Base-by-base conservation (phyloP, 2,888 invertebrate genomes). In the Hypercompe scribonia region DNA sequence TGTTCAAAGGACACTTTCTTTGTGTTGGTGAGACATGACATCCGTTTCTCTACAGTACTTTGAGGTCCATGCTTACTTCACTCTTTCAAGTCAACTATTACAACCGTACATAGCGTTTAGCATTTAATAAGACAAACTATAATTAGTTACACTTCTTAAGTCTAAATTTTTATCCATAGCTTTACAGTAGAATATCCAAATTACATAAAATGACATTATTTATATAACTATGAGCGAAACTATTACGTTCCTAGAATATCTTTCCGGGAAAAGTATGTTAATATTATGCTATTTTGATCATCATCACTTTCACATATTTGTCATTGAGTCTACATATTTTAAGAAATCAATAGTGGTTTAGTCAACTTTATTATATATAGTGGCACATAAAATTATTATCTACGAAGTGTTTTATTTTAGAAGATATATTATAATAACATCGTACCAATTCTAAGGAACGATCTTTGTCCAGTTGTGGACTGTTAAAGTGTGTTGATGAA, bases 251-350 rank as follows among this genome's bases (percentile, higher is more conserved):
- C 67, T 78, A 61, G 66, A 75, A 79, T 72, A 64, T 34, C 73
- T 72, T 33, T 68, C 54, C 61, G 67, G 54, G 7, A 75, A 76
- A 80, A 75, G 36, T 78, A 84, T 84, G 78, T 64, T 74, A 81
- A 84, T 84, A 67, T 70, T 72, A 78, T 84, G 61, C 79, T 33
- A 54, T 33, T 54, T 21, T 69, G 81, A 79, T 79, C 76, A 78
- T 73, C 68, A 77, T 72, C 73, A 82, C 81, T 84, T 82, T 83
- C 83, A 72, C 83, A 67, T 71, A 64, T 72, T 76, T 73, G 58
- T 72, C 54, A 70, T 70, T 54, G 70, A 33, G 36, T 69, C 39
- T 31, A 39, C 39, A 68, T 68, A 58, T 36, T 34, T 33, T 7
- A 21, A 58, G 28, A 64, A 69, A 70, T 46, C 63, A 63, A 68